Conservation (phyloP, 2,113 vertebrate genomes). For the Elanus axillaris region DNA sequence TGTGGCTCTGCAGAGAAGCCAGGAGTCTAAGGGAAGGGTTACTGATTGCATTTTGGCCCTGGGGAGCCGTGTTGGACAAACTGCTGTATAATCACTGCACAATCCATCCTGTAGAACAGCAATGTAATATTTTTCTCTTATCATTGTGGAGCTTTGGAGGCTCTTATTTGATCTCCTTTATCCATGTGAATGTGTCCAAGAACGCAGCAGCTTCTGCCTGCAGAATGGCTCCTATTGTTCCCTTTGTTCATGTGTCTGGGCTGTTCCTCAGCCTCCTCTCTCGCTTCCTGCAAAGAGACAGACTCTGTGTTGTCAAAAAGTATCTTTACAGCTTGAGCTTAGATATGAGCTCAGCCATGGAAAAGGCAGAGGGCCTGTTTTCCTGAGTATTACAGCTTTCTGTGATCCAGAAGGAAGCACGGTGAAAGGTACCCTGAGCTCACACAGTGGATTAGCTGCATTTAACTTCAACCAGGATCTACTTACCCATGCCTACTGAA, state of each 20-base stretch:
- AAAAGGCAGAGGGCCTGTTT: neutral
- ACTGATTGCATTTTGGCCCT: slow-evolving; percentile 21
- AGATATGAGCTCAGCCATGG: neutral
- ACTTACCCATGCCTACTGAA: neutral
- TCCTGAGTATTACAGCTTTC: neutral
- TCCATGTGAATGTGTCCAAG: neutral
- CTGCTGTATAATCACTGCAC: slow-evolving; percentile 20
- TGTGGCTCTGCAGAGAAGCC: slow-evolving; percentile 21
- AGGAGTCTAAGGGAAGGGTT: slow-evolving; percentile 32
- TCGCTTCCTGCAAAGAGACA: neutral
- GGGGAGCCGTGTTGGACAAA: slow-evolving; percentile 8
- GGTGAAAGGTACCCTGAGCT: neutral
- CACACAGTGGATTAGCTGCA: neutral
- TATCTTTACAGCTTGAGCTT: neutral
- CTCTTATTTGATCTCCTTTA: slow-evolving; percentile 37
- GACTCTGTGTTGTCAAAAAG: neutral
- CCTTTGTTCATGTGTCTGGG: neutral
- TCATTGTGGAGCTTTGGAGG: neutral
- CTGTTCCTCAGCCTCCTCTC: neutral
- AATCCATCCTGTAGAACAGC: neutral
- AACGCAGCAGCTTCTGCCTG: slow-evolving; percentile 1
- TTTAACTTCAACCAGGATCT: neutral
- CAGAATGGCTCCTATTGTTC: slow-evolving; percentile 31
- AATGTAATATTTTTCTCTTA: slow-evolving; percentile 26
- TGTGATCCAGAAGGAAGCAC: neutral